phyloP scores from a whole-genome alignment of 2,113 vertebrate genomes.

The Perccottus glenii region DNA sequence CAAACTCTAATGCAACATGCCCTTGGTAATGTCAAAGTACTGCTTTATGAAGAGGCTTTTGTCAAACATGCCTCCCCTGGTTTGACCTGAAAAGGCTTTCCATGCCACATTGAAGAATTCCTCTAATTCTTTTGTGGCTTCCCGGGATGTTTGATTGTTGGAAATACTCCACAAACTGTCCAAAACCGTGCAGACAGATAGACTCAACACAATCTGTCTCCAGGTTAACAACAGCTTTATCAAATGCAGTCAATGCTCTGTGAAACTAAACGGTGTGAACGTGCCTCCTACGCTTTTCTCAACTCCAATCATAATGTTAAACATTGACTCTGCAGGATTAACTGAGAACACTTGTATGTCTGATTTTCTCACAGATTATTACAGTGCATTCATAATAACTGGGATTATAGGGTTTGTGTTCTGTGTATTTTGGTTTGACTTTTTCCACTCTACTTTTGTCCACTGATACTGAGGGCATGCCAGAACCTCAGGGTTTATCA shows the following conservation, averaged over 20 bases:
- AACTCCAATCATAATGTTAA: slow-evolving; percentile 26
- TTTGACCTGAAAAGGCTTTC: slow-evolving; percentile 4
- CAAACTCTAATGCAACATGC: background rate
- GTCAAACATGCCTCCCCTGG: background rate
- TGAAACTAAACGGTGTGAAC: slow-evolving; percentile 29
- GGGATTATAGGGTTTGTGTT: background rate
- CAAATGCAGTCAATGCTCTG: slow-evolving; percentile 24
- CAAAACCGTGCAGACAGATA: slow-evolving; percentile 8
- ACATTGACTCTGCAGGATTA: slow-evolving; percentile 16
- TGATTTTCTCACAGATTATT: slow-evolving; percentile 9
- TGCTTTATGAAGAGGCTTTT: background rate
- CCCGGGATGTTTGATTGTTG: slow-evolving; percentile 5
- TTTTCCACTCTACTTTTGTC: slow-evolving; percentile 13
- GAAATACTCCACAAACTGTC: background rate
- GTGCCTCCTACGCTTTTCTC: slow-evolving; percentile 15
- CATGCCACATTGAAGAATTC: background rate
- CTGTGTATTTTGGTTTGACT: background rate
- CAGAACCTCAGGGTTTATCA: slow-evolving; percentile 31
- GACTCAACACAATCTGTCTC: slow-evolving; percentile 33
- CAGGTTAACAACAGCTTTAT: slow-evolving; percentile 36
- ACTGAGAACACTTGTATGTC: background rate
- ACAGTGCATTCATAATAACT: background rate
- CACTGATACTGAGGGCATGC: slow-evolving; percentile 15
- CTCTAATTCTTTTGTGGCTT: slow-evolving; percentile 3
- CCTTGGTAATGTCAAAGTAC: background rate